Evolutionary conservation across 2,797 vertebrate species (phyloP).

Genomic region (Myotis findleyi): DNA sequence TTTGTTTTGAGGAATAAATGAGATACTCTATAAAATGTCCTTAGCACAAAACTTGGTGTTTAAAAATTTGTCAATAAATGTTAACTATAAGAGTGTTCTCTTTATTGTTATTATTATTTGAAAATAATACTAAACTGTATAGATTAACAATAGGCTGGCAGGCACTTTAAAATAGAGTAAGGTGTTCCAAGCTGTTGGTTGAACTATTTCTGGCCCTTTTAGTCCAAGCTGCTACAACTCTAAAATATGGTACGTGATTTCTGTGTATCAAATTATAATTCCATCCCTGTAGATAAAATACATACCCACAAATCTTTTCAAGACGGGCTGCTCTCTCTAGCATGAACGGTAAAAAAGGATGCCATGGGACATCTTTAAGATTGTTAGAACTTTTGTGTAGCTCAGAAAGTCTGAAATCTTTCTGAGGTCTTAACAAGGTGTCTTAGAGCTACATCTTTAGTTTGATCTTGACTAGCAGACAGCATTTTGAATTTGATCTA

Average conservation of each 20-base stretch:
- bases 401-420: background rate
- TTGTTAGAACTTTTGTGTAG: background rate
- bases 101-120: background rate
- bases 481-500: background rate
- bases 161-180: background rate
- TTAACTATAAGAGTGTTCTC: background rate
- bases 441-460: background rate
- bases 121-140: background rate
- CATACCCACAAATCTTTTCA: background rate
- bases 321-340: background rate
- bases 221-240: background rate
- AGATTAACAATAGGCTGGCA: background rate
- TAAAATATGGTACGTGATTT: background rate
- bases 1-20: background rate
- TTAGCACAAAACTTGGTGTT: background rate
- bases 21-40: background rate
- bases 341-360: background rate
- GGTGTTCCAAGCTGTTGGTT: background rate
- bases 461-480: conserved; percentile 6
- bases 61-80: background rate
- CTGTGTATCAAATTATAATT: background rate
- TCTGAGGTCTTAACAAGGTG: background rate
- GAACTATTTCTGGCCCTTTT: background rate
- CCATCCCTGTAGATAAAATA: background rate
- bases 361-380: background rate